Conservation (phyloP, 2,888 invertebrate genomes). For the Agrochola macilenta region DNA sequence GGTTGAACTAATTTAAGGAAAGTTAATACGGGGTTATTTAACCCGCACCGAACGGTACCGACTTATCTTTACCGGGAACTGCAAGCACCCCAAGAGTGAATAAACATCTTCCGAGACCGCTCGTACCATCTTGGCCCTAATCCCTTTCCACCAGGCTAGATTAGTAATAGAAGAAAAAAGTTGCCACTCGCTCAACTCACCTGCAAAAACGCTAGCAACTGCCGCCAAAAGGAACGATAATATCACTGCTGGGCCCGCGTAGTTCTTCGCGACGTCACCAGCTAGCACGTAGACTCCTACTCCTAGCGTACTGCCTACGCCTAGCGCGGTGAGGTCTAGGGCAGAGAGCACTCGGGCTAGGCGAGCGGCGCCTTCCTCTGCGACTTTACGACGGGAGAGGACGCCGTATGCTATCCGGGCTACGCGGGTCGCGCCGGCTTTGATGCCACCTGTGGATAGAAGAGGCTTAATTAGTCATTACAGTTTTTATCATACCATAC, state of each 20-base stretch:
- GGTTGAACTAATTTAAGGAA: too few species aligned
- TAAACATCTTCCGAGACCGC: neutral
- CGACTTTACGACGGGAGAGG: slow-evolving; percentile 86
- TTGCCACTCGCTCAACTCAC: slow-evolving; percentile 81
- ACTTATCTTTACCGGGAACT: neutral
- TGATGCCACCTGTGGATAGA: slow-evolving; percentile 80
- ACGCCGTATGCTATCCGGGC: slow-evolving; percentile 81
- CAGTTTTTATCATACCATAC: neutral
- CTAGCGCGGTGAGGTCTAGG: slow-evolving; percentile 95
- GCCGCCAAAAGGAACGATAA: slow-evolving; percentile 97
- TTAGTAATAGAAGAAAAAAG: neutral
- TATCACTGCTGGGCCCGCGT: slow-evolving; percentile 96
- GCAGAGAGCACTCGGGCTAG: slow-evolving; percentile 94
- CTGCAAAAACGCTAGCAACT: slow-evolving; percentile 97
- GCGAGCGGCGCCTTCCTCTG: slow-evolving; percentile 86
- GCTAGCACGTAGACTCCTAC: slow-evolving; percentile 98
- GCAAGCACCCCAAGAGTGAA: neutral
- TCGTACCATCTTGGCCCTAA: neutral
- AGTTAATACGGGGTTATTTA: too few species aligned
- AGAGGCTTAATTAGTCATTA: neutral
- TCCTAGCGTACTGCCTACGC: slow-evolving; percentile 95
- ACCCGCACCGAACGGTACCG: neutral
- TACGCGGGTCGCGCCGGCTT: slow-evolving; percentile 81
- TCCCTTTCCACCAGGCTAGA: neutral
- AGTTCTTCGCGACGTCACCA: slow-evolving; percentile 94